Percentiles rank a stretch among this genome's conserved stretches.
These are phyloP conservation scores for Oreocharis arfaki DNA, from an alignment of 2,113 vertebrate genomes.

Conservation along the genomic window DNA sequence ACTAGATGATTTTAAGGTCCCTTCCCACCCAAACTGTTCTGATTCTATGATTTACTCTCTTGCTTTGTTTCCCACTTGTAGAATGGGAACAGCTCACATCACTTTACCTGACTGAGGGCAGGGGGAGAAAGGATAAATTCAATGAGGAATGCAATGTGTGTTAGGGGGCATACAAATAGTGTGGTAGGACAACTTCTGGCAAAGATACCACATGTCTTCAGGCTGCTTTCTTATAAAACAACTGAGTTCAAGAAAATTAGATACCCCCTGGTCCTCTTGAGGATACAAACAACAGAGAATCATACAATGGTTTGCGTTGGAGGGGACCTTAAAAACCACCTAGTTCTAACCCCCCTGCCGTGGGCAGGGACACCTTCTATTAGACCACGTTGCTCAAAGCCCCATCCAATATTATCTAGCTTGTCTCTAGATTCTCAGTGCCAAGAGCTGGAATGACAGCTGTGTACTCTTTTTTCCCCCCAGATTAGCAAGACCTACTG, in stretches of 20 bases:
- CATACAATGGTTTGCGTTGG: neutral
- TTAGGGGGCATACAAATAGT: accelerated
- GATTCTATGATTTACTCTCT: neutral
- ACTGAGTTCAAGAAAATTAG: neutral
- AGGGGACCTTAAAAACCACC: neutral
- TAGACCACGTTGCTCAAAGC: neutral
- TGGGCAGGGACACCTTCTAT: neutral
- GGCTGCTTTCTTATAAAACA: neutral
- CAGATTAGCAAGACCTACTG: neutral
- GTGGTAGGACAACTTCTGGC: neutral
- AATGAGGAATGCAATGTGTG: accelerated
- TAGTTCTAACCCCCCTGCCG: neutral
- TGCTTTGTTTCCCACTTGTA: neutral
- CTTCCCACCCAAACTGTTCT: neutral
- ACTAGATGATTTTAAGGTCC: neutral
- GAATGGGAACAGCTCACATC: neutral
- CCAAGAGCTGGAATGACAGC: neutral
- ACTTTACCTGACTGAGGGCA: neutral
- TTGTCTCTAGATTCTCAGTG: neutral
- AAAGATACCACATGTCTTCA: neutral
- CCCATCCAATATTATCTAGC: neutral
- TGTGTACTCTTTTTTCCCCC: accelerated
- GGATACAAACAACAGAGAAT: neutral
- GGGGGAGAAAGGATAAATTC: neutral
- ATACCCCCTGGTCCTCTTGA: neutral